These are phyloP conservation scores for Drosophila lutescens DNA, from an alignment of 2,888 invertebrate species.

Conservation along the genomic window DNA sequence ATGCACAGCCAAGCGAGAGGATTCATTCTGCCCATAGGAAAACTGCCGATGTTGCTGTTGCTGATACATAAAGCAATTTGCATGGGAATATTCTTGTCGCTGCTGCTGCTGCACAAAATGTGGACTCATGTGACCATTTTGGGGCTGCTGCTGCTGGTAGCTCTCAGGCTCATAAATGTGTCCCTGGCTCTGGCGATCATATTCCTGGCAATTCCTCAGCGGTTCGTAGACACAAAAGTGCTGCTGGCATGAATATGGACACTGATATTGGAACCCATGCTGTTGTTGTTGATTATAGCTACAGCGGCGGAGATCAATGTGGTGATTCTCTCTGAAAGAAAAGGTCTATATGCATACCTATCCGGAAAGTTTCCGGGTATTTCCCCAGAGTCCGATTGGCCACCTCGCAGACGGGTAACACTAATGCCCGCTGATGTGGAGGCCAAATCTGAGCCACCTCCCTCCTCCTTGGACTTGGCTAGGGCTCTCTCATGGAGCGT, in stretches of 20 bases:
- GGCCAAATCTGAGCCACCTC: slow-evolving; percentile 28
- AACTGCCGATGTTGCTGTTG: slow-evolving; percentile 20
- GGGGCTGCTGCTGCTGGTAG: slow-evolving; percentile 15
- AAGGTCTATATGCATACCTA: slow-evolving; percentile 60
- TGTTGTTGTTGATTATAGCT: slow-evolving; percentile 27
- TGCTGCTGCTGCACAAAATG: background rate
- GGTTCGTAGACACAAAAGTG: slow-evolving; percentile 1
- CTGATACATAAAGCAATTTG: slow-evolving; percentile 11
- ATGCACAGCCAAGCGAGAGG: slow-evolving; percentile 23
- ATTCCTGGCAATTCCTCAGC: slow-evolving; percentile 5
- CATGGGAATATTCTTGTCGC: background rate
- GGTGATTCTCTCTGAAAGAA: background rate
- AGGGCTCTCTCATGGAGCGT: slow-evolving; percentile 88
- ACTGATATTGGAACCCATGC: slow-evolving; percentile 16
- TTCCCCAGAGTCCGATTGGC: slow-evolving; percentile 38
- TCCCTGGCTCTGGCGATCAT: slow-evolving; percentile 1
- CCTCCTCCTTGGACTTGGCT: slow-evolving; percentile 36
- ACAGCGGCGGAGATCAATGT: slow-evolving; percentile 31
- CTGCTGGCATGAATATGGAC: slow-evolving; percentile 21
- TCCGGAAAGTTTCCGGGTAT: slow-evolving; percentile 66
- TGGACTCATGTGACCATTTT: too few species aligned
- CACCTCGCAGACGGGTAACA: slow-evolving; percentile 56
- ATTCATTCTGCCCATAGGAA: background rate
- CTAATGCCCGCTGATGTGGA: slow-evolving; percentile 73
- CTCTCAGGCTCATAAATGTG: slow-evolving; percentile 10